Percentiles rank a stretch among this genome's conserved stretches.
These are phyloP conservation scores for Dicroscelio sp. DNA, from an alignment of 2,888 invertebrate genomes.

Conservation along the genomic window DNA sequence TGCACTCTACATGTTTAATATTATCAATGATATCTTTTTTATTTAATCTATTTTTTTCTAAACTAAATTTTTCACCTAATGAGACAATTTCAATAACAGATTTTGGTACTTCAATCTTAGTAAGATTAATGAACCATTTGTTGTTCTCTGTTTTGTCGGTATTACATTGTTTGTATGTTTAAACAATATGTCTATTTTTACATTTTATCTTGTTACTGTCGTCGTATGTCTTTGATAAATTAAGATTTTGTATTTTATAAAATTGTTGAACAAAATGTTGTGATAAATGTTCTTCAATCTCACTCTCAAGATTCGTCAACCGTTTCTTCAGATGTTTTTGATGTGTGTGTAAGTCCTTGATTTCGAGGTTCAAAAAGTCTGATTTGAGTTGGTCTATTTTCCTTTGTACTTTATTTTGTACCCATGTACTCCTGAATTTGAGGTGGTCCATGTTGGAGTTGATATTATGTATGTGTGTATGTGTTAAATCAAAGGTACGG, in stretches of 20 bases:
- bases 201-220: too few relatives aligned
- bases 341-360: not conserved
- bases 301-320: too few relatives aligned
- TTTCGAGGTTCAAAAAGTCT: not conserved
- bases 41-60: too few relatives aligned
- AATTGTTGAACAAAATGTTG: too few relatives aligned
- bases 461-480: not conserved
- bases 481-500: not conserved
- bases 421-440: not conserved
- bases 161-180: too few relatives aligned
- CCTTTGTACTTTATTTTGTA: not conserved
- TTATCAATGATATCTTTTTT: too few relatives aligned
- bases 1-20: too few relatives aligned
- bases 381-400: not conserved
- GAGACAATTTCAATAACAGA: not conserved
- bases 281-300: too few relatives aligned
- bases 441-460: not conserved
- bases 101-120: not conserved
- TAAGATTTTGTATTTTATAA: too few relatives aligned
- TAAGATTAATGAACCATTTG: not conserved
- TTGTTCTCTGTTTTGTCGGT: too few relatives aligned
- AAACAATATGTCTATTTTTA: too few relatives aligned
- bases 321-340: not conserved
- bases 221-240: too few relatives aligned
- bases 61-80: not conserved